Conservation (phyloP, 1,140 invertebrate species). For the Ceratosolen fusciceps region DNA sequence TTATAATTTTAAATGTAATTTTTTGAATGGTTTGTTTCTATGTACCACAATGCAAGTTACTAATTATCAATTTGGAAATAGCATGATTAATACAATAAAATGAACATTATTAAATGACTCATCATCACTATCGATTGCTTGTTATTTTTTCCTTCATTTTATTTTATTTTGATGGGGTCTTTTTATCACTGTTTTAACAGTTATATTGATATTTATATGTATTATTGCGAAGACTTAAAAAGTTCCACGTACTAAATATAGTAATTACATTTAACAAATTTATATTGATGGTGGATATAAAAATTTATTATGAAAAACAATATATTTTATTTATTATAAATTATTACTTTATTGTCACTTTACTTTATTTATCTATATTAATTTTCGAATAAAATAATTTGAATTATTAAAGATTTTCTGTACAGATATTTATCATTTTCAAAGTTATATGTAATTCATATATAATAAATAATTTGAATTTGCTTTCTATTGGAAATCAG, state of each 20-base stretch:
- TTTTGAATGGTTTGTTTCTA: neutral
- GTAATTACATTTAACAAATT: neutral
- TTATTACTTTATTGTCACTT: neutral
- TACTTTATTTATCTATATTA: too few relatives aligned
- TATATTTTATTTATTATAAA: too few relatives aligned
- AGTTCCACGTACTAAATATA: slow-evolving; percentile 39
- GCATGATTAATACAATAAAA: slow-evolving; percentile 28
- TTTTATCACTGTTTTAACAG: slow-evolving; percentile 55
- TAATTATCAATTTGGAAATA: slow-evolving; percentile 22
- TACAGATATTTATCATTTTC: too few relatives aligned
- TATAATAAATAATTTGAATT: too few relatives aligned
- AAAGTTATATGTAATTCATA: too few relatives aligned
- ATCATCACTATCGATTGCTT: slow-evolving; percentile 41
- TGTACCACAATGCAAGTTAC: slow-evolving; percentile 7
- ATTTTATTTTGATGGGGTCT: slow-evolving; percentile 55
- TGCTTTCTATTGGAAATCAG: too few relatives aligned
- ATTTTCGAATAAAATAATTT: too few relatives aligned
- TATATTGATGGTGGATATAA: neutral
- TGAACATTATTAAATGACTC: slow-evolving; percentile 32
- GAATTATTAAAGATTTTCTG: too few relatives aligned
- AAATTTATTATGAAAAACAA: neutral
- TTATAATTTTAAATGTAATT: too few relatives aligned
- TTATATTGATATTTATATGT: slow-evolving; percentile 52
- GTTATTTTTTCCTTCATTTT: slow-evolving; percentile 44
- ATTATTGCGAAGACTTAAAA: slow-evolving; percentile 42